phyloP scores from a whole-genome alignment of 2,797 vertebrate genomes.

The Gallirallus australis region DNA sequence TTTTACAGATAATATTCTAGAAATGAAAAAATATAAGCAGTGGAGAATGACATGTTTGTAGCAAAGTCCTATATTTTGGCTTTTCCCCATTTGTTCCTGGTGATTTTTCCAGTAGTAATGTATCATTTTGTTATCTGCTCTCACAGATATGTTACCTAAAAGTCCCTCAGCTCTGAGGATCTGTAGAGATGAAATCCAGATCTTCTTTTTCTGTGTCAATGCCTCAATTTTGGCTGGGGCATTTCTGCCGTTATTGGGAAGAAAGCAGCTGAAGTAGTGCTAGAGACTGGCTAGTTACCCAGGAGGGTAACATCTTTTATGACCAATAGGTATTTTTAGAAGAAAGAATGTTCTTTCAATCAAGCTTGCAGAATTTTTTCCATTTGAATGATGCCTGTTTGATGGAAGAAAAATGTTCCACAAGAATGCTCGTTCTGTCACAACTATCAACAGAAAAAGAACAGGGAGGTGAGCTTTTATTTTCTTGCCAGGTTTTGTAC shows the following conservation, averaged over 20 bases:
- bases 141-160: background rate
- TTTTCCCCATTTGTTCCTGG: background rate
- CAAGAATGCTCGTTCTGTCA: slow-evolving; percentile 35
- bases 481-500: slow-evolving; percentile 39
- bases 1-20: background rate
- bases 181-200: background rate
- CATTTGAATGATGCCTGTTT: background rate
- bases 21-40: background rate
- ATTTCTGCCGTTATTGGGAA: slow-evolving; percentile 32
- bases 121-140: background rate
- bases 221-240: background rate
- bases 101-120: background rate
- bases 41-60: background rate
- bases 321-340: slow-evolving; percentile 53
- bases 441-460: slow-evolving; percentile 24
- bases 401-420: slow-evolving; percentile 50
- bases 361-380: slow-evolving; percentile 42
- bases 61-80: background rate
- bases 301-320: slow-evolving; percentile 15
- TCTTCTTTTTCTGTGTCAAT: background rate
- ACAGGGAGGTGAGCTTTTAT: slow-evolving; percentile 19
- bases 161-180: background rate
- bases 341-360: slow-evolving; percentile 51
- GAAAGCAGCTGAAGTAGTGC: background rate
- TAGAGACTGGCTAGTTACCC: background rate